A percentile compares a stretch with the other conserved stretches of the same genome.
Conservation (phyloP, 2,888 invertebrate genomes). For the Lumbricus terrestris region DNA sequence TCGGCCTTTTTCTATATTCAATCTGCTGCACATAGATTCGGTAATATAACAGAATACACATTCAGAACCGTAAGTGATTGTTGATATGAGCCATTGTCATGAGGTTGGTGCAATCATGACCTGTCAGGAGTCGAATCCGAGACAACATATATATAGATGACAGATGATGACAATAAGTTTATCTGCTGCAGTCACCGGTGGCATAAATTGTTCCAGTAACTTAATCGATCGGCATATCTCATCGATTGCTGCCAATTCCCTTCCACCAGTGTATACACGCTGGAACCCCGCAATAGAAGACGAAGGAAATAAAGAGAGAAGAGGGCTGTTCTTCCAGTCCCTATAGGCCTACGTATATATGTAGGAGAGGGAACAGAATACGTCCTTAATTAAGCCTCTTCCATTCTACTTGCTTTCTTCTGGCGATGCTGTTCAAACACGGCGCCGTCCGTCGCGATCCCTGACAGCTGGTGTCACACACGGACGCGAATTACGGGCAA, state of each 20-base stretch:
- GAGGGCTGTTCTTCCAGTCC: not conserved
- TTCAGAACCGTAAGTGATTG: too few species aligned
- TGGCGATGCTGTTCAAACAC: not conserved
- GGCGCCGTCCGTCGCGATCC: not conserved
- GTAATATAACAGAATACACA: too few species aligned
- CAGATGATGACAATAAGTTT: not conserved
- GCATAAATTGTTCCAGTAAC: not conserved
- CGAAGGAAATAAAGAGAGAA: not conserved
- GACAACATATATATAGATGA: not conserved
- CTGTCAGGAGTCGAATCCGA: not conserved
- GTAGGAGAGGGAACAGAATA: not conserved
- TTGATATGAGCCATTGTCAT: too few species aligned
- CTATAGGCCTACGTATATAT: too few species aligned
- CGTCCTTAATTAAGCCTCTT: conserved; percentile 10
- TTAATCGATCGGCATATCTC: not conserved
- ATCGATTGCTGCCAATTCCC: not conserved
- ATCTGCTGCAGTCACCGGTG: not conserved
- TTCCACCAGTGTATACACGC: not conserved
- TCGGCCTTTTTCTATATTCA: too few species aligned
- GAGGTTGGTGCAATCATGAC: not conserved
- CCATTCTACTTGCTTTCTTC: conserved; percentile 4
- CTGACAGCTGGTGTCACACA: not conserved
- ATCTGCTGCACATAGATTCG: too few species aligned
- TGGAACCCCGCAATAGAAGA: not conserved
- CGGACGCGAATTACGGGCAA: conserved; percentile 5